Conservation (phyloP, 2,113 vertebrate genomes). For the Microcebus ravelobensis region DNA sequence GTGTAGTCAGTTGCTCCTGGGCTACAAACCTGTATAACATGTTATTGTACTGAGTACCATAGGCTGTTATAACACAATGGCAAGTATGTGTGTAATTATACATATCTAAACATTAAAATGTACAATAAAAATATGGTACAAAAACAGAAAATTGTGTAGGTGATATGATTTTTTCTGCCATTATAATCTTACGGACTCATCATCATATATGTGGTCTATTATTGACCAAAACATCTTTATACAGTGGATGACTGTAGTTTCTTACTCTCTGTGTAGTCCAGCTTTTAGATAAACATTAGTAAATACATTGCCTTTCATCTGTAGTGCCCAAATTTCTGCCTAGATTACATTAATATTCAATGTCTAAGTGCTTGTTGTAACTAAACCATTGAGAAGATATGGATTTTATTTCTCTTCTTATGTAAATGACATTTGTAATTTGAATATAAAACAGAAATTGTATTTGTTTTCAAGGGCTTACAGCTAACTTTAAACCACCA, state of each 20-base stretch:
- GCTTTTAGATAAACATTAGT: neutral
- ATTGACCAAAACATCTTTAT: neutral
- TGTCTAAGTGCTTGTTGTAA: neutral
- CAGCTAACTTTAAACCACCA: neutral
- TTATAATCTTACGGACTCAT: neutral
- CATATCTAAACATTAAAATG: neutral
- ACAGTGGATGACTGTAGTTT: neutral
- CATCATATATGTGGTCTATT: neutral
- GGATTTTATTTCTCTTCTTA: neutral
- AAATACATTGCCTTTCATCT: neutral
- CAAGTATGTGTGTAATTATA: neutral
- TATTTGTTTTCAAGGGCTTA: neutral
- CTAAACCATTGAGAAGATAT: neutral
- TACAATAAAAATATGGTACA: neutral
- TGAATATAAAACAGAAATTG: neutral
- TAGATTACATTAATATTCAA: neutral
- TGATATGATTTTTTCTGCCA: neutral
- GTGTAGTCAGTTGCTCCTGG: neutral
- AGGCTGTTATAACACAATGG: neutral
- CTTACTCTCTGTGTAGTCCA: neutral
- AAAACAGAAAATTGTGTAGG: neutral
- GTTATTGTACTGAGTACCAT: neutral
- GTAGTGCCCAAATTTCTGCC: neutral
- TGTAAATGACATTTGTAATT: neutral
- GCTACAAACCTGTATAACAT: neutral